phyloP scores from a whole-genome alignment of 1,140 invertebrate genomes.

The Drosophila nasuta region DNA sequence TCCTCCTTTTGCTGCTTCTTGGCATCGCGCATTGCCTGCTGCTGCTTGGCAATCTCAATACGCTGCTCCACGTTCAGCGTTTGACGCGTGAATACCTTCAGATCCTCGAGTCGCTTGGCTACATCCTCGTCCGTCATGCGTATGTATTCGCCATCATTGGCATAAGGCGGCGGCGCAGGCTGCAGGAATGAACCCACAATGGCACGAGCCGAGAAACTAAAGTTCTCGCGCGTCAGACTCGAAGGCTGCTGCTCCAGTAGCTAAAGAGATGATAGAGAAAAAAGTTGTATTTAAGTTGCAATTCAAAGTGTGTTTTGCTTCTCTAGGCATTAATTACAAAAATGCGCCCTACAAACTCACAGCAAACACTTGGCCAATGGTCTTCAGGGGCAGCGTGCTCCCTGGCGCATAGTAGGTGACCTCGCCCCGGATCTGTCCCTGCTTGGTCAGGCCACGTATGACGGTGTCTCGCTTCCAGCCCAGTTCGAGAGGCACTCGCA shows the following conservation, averaged over 20 bases:
- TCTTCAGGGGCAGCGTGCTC: conserved; percentile 84
- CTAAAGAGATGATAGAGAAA: conserved; percentile 80
- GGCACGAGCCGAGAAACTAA: conserved; percentile 95
- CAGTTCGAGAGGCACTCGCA: conserved; percentile 90
- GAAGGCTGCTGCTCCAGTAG: conserved; percentile 92
- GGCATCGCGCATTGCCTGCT: conserved; percentile 88
- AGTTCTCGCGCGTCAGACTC: conserved; percentile 93
- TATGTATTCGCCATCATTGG: conserved; percentile 86
- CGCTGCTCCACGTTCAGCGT: conserved; percentile 89
- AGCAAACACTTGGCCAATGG: conserved; percentile 85
- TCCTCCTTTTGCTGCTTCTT: conserved; percentile 86
- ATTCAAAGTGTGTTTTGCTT: not conserved
- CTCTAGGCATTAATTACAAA: conserved; percentile 27
- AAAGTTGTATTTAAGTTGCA: not conserved
- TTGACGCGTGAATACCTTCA: conserved; percentile 83
- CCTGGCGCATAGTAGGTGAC: conserved; percentile 96
- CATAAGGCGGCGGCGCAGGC: conserved; percentile 86
- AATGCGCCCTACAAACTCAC: conserved; percentile 85
- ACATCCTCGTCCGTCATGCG: conserved; percentile 88
- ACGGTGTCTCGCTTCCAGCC: conserved; percentile 96
- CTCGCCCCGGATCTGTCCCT: conserved; percentile 92
- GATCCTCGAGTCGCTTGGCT: conserved; percentile 85
- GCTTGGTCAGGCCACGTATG: conserved; percentile 93
- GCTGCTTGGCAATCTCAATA: conserved; percentile 88
- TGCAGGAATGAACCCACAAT: conserved; percentile 96